These are phyloP conservation scores for Porites rus DNA, from an alignment of 92 coral and sea anemone genomes.

Conservation along the genomic window DNA sequence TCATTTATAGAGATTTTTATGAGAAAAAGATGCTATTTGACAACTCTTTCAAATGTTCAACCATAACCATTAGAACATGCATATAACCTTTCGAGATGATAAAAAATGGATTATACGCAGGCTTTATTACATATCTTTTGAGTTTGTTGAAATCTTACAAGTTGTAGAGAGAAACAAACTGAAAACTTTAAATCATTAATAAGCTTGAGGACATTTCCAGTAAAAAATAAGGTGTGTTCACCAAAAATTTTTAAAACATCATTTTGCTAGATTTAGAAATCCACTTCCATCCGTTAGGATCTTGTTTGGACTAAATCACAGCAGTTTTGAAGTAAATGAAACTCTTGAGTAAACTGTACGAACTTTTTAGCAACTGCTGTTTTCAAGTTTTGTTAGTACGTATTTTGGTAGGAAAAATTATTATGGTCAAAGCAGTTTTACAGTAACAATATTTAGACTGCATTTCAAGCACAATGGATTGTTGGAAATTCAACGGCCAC, in stretches of 20 bases:
- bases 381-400: too few species aligned
- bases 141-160: not conserved
- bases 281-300: not conserved
- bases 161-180: not conserved
- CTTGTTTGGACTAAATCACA: not conserved
- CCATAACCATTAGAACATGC: constrained; percentile 5
- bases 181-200: not conserved
- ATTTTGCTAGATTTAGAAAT: not conserved
- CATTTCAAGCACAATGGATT: too few species aligned
- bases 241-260: not conserved
- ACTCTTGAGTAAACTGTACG: not conserved
- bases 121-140: not conserved
- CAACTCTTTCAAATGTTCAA: constrained; percentile 7
- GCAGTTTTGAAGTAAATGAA: not conserved
- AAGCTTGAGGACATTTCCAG: not conserved
- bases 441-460: too few species aligned
- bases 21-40: not conserved
- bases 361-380: too few species aligned
- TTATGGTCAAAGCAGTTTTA: too few species aligned
- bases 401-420: too few species aligned
- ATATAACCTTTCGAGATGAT: constrained; percentile 24
- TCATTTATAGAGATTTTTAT: constrained; percentile 19
- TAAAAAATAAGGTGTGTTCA: not conserved
- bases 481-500: too few species aligned
- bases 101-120: not conserved